Base-by-base conservation (phyloP, 2,113 vertebrate species). In the Sapayoa aenigma region DNA sequence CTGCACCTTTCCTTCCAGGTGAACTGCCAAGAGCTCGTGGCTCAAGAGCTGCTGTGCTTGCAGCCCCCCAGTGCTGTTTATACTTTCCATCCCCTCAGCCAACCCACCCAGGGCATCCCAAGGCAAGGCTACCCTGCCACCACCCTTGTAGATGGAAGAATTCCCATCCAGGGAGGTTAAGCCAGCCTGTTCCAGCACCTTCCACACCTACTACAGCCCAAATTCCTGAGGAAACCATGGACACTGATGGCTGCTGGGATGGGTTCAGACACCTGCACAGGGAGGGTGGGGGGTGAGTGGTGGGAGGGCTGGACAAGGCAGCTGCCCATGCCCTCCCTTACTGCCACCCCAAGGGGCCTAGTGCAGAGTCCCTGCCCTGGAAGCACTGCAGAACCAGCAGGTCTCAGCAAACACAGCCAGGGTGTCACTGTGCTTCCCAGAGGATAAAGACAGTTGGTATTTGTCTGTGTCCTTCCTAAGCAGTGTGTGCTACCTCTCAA, bases 1-100 rank as follows among this genome's bases (percentile, higher is more conserved):
- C 60, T 77, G 18, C 71, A 19, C 42, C 17, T 90, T 58, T 72
- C 41, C 71, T 84, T 81, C 42, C 94, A 98, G 98, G 89, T 98
- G 6, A 96, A 96, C 94, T 98, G 98, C 93, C 98, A 97, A 91
- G 98, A 98, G 89, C 96, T 95, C 14, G 98, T 98, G 77, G 97
- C 97, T 67, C 90, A 97, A 72, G 96, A 98, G 74, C 97, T 98
- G 9, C 87, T 23, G 73, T 82, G 76, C 72, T 62, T 95, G 47
- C 88, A 97, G 72, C 91, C 97, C 6, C 28, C 95, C 78, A 98
- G 96, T 13, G 84, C 98, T 2, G 81, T 97, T 80, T 97, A 94
- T 71, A 95, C 98, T 68, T 96, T 98, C 33, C 81, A 84, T 86
- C 92, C 97, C 87, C 31, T 86, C 79, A 92, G 44, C 39, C 77